Conservation (phyloP, 2,888 invertebrate genomes). For the Drosophila ustulata region DNA sequence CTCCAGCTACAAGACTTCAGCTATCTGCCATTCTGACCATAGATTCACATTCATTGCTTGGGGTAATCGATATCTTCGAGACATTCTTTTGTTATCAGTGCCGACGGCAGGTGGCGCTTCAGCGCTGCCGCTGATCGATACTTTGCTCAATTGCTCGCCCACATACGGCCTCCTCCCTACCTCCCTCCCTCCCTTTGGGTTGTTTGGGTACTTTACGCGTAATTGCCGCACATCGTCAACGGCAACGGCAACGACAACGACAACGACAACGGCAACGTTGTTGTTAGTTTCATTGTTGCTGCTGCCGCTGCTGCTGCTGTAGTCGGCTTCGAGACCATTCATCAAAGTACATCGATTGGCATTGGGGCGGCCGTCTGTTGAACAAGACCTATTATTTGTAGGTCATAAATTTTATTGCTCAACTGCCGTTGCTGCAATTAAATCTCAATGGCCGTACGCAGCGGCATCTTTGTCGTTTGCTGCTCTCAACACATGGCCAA, state of each 20-base stretch:
- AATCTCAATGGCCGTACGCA: conserved; percentile 75
- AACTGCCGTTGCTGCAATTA: conserved; percentile 83
- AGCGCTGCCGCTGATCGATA: conserved; percentile 28
- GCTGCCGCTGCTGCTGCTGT: conserved; percentile 14
- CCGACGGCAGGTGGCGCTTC: conserved; percentile 52
- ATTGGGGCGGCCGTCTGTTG: conserved; percentile 40
- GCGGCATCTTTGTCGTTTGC: conserved; percentile 69
- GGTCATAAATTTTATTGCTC: conserved; percentile 84
- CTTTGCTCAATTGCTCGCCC: conserved; percentile 36
- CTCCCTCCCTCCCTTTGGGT: conserved; percentile 13
- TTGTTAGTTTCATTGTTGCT: conserved; percentile 25
- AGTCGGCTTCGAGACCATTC: conserved; percentile 56
- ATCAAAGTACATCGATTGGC: conserved; percentile 69
- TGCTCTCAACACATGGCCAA: conserved; percentile 20
- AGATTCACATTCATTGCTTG: not conserved
- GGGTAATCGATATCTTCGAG: conserved; percentile 45
- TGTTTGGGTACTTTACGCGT: conserved; percentile 69
- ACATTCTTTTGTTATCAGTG: conserved; percentile 12
- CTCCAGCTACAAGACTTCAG: too few relatives aligned
- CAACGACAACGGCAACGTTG: conserved; percentile 18
- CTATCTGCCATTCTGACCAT: too few relatives aligned
- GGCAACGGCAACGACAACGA: conserved; percentile 22
- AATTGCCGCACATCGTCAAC: conserved; percentile 71
- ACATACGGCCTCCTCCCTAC: conserved; percentile 3
- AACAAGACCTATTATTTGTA: conserved; percentile 83